Conservation (phyloP, 2,113 vertebrate genomes). For the Macrotis lagotis region DNA sequence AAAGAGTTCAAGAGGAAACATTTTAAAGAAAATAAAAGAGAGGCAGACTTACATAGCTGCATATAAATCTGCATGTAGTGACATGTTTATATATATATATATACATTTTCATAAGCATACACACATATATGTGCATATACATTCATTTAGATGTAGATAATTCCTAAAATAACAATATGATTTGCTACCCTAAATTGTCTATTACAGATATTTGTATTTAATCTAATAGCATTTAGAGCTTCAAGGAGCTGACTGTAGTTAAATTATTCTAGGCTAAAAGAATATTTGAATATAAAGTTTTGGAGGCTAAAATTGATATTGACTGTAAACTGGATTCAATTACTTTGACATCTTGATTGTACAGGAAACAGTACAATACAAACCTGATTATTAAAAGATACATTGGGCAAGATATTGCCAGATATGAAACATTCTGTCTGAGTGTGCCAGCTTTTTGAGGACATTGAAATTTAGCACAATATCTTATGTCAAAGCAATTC, state of each 20-base stretch:
- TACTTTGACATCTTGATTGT: background rate
- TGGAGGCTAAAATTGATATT: background rate
- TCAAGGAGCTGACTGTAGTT: background rate
- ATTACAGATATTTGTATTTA: background rate
- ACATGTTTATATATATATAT: background rate
- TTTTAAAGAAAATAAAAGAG: no score
- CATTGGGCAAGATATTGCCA: background rate
- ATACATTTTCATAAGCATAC: background rate
- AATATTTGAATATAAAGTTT: conserved; percentile 12
- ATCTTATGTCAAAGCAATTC: background rate
- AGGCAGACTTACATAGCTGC: no score
- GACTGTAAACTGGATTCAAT: background rate
- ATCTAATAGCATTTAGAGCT: background rate
- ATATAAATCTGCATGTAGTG: background rate
- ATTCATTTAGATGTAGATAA: background rate
- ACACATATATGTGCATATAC: background rate
- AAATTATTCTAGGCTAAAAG: background rate
- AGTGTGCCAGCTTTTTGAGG: background rate
- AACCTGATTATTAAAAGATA: background rate
- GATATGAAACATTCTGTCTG: background rate
- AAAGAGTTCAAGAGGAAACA: no score
- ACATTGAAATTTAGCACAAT: background rate
- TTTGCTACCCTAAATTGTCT: background rate
- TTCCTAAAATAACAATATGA: background rate
- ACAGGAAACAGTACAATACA: background rate